Conservation (phyloP, 2,797 vertebrate genomes). For the Fringilla coelebs region DNA sequence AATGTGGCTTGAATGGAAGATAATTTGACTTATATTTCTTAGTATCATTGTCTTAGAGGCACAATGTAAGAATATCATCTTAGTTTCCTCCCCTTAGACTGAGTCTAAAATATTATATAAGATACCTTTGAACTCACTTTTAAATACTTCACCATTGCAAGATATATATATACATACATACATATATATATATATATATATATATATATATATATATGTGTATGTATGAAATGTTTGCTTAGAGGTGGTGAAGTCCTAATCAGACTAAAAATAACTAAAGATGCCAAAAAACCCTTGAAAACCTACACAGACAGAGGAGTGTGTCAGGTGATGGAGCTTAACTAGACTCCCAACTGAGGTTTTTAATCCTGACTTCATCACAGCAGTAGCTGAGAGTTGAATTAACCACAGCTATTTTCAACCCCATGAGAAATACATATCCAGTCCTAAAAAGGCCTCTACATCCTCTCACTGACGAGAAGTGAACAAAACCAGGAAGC, state of each 20-base stretch:
- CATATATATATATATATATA: too few species aligned
- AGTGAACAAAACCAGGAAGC: background rate
- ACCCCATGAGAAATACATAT: background rate
- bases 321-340: background rate
- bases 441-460: background rate
- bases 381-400: background rate
- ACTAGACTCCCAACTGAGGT: background rate
- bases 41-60: background rate
- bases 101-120: background rate
- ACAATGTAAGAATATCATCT: background rate
- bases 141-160: background rate
- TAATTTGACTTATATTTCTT: background rate
- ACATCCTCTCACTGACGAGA: background rate
- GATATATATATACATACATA: background rate
- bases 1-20: background rate
- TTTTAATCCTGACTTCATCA: background rate
- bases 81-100: background rate
- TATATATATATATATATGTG: too few species aligned
- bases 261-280: background rate
- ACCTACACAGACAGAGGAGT: background rate
- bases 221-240: background rate
- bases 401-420: background rate
- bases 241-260: background rate
- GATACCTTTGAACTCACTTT: background rate
- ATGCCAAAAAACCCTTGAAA: background rate